Evolutionary conservation across 1,140 invertebrate genomes (phyloP).

Genomic region (Ceratina australensis): DNA sequence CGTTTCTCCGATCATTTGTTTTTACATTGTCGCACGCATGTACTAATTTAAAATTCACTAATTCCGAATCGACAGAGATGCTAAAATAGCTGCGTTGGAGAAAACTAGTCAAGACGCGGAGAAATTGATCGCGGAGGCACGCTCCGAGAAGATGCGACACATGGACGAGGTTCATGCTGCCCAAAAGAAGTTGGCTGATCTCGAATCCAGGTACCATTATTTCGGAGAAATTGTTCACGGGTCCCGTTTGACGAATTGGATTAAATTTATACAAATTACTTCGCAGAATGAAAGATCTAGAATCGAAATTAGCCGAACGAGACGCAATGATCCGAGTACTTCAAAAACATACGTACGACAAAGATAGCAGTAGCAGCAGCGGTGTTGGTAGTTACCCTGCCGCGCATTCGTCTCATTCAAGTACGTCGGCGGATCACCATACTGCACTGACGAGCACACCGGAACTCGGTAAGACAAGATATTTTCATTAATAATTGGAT

Average conservation of each 20-base stretch:
- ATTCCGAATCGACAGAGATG: slow-evolving; percentile 82
- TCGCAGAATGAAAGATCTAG: slow-evolving; percentile 89
- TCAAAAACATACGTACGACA: slow-evolving; percentile 88
- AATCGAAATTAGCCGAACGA: slow-evolving; percentile 92
- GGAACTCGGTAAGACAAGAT: slow-evolving; percentile 72
- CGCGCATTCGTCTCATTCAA: slow-evolving; percentile 77
- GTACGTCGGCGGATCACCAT: slow-evolving; percentile 76
- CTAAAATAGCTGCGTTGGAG: slow-evolving; percentile 91
- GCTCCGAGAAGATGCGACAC: slow-evolving; percentile 91
- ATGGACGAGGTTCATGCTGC: slow-evolving; percentile 92
- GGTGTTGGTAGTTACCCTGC: slow-evolving; percentile 77
- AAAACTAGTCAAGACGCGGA: slow-evolving; percentile 93
- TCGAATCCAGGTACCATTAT: slow-evolving; percentile 85
- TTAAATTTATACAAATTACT: not conserved
- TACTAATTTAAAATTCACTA: not conserved
- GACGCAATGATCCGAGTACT: slow-evolving; percentile 95
- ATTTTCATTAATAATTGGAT: not conserved
- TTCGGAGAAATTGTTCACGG: not conserved
- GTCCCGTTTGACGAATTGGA: not conserved
- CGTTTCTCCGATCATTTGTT: slow-evolving; percentile 38
- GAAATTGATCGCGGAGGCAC: slow-evolving; percentile 90
- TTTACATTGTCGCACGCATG: not conserved
- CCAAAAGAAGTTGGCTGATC: slow-evolving; percentile 90
- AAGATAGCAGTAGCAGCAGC: slow-evolving; percentile 80
- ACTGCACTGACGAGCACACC: slow-evolving; percentile 74